Evolutionary conservation across 2,113 vertebrate species (phyloP).

Genomic region (Cnemophilus loriae): DNA sequence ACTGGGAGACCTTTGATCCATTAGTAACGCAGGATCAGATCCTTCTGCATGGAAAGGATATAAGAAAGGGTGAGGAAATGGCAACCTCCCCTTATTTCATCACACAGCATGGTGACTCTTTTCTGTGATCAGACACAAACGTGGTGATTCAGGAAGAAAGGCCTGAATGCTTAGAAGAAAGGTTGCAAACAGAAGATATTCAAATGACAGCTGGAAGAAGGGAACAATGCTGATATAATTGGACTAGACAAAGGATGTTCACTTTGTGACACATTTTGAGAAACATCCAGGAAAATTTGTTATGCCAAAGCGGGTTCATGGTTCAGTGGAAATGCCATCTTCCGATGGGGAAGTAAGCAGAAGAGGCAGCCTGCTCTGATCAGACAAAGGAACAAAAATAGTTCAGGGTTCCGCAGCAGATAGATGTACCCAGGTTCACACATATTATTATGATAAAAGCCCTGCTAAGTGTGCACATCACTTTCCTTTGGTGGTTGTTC

Average conservation of each 20-base stretch:
- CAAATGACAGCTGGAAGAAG: conserved; percentile 59
- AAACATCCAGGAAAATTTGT: conserved; percentile 61
- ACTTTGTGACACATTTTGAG: conserved; percentile 63
- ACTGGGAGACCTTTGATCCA: background rate
- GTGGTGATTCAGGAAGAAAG: conserved; percentile 42
- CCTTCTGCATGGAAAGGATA: background rate
- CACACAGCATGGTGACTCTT: conserved; percentile 4
- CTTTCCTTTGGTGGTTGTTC: background rate
- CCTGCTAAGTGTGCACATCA: background rate
- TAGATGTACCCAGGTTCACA: background rate
- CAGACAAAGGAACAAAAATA: conserved; percentile 15
- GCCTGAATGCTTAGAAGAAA: conserved; percentile 17
- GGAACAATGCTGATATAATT: conserved; percentile 53
- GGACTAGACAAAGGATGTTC: conserved; percentile 59
- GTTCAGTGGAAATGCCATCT: conserved; percentile 66
- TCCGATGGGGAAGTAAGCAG: conserved; percentile 12
- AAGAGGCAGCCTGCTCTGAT: background rate
- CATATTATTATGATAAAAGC: background rate
- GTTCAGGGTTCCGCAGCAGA: background rate
- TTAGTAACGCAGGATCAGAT: background rate
- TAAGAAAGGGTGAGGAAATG: background rate
- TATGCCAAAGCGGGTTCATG: conserved; percentile 54
- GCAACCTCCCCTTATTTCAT: background rate
- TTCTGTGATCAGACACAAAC: conserved; percentile 41
- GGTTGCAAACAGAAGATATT: conserved; percentile 34